A percentile compares a stretch with the other conserved stretches of the same genome.
These are phyloP conservation scores for Peromyscus eremicus DNA, from an alignment of 2,797 vertebrate species.

Conservation along the genomic window DNA sequence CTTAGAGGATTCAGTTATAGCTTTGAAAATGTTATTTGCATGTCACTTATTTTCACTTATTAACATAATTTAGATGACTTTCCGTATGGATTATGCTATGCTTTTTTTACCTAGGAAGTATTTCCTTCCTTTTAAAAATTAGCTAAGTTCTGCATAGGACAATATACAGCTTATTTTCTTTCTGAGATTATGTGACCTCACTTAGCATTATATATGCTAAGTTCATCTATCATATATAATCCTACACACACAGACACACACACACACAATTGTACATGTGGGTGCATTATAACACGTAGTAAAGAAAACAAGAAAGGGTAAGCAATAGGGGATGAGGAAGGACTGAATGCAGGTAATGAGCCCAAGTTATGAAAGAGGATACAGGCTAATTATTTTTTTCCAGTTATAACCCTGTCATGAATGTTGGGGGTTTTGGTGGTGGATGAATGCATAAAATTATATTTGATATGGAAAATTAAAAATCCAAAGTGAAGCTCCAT, in stretches of 20 bases:
- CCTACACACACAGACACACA: neutral
- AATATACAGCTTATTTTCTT: neutral
- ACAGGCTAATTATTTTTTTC: neutral
- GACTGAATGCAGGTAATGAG: neutral
- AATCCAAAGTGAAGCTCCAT: neutral
- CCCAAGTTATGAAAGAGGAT: neutral
- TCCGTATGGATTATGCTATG: constrained; percentile 14
- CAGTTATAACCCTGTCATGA: neutral
- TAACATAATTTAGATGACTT: constrained; percentile 16
- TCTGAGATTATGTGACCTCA: neutral
- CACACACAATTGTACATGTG: neutral
- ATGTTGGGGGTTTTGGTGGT: neutral
- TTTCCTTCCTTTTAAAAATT: neutral
- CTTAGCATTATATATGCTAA: neutral
- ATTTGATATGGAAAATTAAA: neutral
- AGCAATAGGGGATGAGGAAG: neutral
- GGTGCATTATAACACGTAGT: neutral
- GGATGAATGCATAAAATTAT: neutral
- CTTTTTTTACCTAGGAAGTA: neutral
- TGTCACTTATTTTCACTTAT: neutral
- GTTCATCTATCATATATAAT: neutral
- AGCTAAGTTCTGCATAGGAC: neutral
- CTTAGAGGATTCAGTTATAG: neutral
- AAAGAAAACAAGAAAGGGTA: neutral
- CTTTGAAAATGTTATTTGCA: neutral